These are phyloP conservation scores for Illadopsis cleaveri DNA, from an alignment of 2,113 vertebrate species.

Conservation along the genomic window DNA sequence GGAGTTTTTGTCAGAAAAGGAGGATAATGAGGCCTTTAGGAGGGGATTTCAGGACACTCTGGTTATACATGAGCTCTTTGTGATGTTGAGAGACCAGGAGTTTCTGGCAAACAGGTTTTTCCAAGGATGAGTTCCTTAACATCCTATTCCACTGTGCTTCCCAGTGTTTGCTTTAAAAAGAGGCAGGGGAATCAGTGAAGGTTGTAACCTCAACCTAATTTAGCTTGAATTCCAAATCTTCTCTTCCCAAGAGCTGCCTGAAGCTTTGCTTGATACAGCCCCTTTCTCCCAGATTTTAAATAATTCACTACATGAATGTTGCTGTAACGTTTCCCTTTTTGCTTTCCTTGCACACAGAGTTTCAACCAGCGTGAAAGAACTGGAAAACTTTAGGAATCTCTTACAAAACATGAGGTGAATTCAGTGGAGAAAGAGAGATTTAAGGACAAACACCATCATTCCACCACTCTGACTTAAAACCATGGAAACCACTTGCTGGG, in stretches of 20 bases:
- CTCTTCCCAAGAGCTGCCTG: not conserved
- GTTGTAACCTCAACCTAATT: not conserved
- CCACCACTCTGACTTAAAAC: not conserved
- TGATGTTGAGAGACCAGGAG: not conserved
- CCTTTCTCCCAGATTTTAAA: not conserved
- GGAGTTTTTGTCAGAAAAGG: not conserved
- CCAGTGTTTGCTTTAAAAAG: not conserved
- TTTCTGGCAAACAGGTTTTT: not conserved
- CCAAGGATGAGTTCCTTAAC: not conserved
- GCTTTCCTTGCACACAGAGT: slow-evolving; percentile 76
- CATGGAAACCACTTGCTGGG: not conserved
- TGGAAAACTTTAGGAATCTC: slow-evolving; percentile 87
- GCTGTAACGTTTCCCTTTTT: not conserved
- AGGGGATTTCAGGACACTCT: not conserved
- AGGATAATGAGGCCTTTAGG: not conserved
- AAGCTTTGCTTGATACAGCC: not conserved
- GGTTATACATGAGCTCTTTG: fast-evolving
- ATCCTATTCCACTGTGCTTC: not conserved
- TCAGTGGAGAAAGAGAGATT: not conserved
- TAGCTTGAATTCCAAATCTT: not conserved
- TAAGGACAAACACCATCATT: fast-evolving
- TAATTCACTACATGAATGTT: fast-evolving
- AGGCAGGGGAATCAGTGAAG: not conserved
- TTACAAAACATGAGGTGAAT: slow-evolving; percentile 71
- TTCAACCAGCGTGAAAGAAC: slow-evolving; percentile 89